A percentile compares a stretch with the other conserved stretches of the same genome.
Conservation (phyloP, 1,140 invertebrate genomes). For the Trichonephila clavata region DNA sequence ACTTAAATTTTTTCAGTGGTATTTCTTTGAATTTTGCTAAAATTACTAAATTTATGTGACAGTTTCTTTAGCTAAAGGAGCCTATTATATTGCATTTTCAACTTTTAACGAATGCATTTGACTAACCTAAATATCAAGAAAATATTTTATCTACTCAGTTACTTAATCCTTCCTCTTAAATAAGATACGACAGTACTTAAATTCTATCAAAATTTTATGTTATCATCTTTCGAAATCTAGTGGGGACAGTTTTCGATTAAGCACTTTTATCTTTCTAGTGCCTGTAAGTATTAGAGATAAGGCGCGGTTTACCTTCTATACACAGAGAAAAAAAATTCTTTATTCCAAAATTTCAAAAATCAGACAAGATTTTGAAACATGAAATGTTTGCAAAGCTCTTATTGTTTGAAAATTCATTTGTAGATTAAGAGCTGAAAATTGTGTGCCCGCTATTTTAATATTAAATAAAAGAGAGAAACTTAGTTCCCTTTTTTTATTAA, state of each 20-base stretch:
- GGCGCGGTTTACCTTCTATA: background rate
- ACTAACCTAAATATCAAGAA: background rate
- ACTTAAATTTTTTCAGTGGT: no score
- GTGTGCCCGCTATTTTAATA: no score
- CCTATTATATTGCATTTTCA: no score
- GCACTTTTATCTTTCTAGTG: background rate
- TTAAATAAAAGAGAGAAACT: background rate
- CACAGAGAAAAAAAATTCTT: background rate
- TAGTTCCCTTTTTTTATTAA: background rate
- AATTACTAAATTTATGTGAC: no score
- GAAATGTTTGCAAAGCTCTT: no score
- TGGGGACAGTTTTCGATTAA: background rate
- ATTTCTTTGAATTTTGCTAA: no score
- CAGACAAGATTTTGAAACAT: no score
- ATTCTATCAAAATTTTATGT: background rate
- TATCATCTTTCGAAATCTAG: slow-evolving; percentile 9
- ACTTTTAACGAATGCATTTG: no score
- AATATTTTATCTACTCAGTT: background rate
- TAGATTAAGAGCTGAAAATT: no score
- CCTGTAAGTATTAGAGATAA: background rate
- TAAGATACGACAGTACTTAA: background rate
- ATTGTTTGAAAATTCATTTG: no score
- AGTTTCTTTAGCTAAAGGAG: no score
- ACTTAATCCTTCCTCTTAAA: background rate
- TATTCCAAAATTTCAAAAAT: no score